Base-by-base conservation (phyloP, 2,797 vertebrate genomes). In the Pseudomugil gertrudae region DNA sequence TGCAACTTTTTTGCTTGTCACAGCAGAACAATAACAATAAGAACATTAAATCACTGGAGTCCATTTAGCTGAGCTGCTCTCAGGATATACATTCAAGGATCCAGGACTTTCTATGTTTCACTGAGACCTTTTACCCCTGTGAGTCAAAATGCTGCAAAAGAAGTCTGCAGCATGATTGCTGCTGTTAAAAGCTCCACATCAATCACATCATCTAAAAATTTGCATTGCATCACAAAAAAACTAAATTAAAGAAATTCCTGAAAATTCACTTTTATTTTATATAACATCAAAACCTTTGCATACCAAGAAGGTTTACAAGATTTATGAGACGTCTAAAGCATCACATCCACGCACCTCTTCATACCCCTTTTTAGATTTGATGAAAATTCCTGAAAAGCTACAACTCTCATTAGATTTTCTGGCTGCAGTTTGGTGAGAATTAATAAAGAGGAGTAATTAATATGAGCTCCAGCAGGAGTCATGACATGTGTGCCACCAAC, bases 401-500 rank as follows among this genome's bases (percentile, higher is more conserved):
- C 57, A 54, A 48, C 35, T 23, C 61, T 66, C 74, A 83, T 79
- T 70, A 74, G 52, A 59, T 11, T 36, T 70, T 59, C 61, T 64
- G 45, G 53, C 53, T 57, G 77, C 61, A 63, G 64, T 72, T 76
- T 66, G 63, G 57, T 69, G 36, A 40, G 52, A 74, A 68, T 77
- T 75, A 66, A 78, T 76, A 60, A 57, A 51, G 71, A 72, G 19
- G 63, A 70, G 61, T 78, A 85, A 76, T 83, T 84, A 80, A 54
- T 58, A 72, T 48, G 47, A 53, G 64, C 51, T 38, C 58, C 66
- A 79, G 74, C 57, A 43, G 72, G 63, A 69, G 35, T 52, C 29
- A 3, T 26, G 51, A 74, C 66, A 78, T 63, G 60, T 29, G 67
- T 57, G 54, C 65, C 72, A 74, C 73, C 78, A 67, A 76, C 60